Evolutionary conservation across 2,797 vertebrate genomes (phyloP), one percentile per base, ranked within the genome.

Genomic region (Selene dorsalis): DNA sequence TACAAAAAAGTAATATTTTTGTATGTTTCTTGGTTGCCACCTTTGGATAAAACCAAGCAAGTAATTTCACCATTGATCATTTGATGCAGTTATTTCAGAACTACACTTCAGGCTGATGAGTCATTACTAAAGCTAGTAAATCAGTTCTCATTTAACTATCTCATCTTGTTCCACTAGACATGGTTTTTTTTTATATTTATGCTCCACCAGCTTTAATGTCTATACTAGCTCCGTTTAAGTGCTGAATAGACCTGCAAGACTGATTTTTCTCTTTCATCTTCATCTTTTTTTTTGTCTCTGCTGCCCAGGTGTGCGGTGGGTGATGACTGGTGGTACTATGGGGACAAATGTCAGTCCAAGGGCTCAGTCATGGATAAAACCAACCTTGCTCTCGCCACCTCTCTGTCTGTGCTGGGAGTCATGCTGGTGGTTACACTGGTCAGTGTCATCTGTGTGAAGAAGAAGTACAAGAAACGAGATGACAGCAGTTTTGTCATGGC

Each of bases 271-370:
- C 38, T 65, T 4, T 32, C 30, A 9, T 41, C 17, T 52, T 57
- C 59, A 7, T 38, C 38, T 28, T 56, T 24, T 20, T 20, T n/a
- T 22, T 22, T n/a, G 30, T 17, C 52, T 39, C 24, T 76, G 20
- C 18, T 66, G 32, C 43, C 11, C 70, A 98, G 97, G 86, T 98
- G 97, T 83, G 86, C 72, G 0, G 94, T 94, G 24, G 95, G 95
- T 3, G 60, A 87, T 0, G 81, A 92, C 92, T 97, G 96, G 96
- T 98, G 96, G 96, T 96, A 95, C 84, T 93, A 94, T 18, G 96
- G 97, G 22, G 60, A 93, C 68, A 92, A 75, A 45, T 98, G 97
- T 89, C 95, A 98, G 87, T 82, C 71, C 73, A 95, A 75, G 75
- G 95, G 96, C 52, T 89, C 95, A 3, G 39, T 6, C 20, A 26